Evolutionary conservation across 1,140 invertebrate species (phyloP).

Genomic region (Ooceraea biroi): DNA sequence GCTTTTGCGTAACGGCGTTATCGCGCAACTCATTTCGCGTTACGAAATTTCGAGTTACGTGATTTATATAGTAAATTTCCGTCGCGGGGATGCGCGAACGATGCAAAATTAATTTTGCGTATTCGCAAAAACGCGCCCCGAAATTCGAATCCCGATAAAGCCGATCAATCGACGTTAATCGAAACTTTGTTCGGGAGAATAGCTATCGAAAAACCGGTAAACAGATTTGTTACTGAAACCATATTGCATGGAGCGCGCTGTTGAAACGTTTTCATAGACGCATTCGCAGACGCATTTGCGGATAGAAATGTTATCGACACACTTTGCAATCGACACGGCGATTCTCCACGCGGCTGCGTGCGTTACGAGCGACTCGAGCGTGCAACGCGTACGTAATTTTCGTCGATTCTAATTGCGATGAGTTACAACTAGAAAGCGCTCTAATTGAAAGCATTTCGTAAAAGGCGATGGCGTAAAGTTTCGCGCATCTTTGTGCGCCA

Average conservation of each 20-base stretch:
- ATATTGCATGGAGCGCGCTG: not conserved
- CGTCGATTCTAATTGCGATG: slow-evolving; percentile 82
- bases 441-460: slow-evolving; percentile 84
- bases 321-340: slow-evolving; percentile 56
- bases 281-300: not conserved
- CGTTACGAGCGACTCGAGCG: slow-evolving; percentile 67
- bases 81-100: not conserved
- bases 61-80: not conserved
- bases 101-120: not conserved
- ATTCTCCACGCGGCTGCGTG: slow-evolving; percentile 70
- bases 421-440: slow-evolving; percentile 84
- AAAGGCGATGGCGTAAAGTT: slow-evolving; percentile 76
- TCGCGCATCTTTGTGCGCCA: slow-evolving; percentile 70
- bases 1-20: slow-evolving; percentile 26
- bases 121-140: not conserved
- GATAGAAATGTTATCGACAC: slow-evolving; percentile 40
- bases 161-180: not conserved
- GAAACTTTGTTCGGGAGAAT: not conserved
- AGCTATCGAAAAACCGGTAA: not conserved
- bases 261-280: not conserved
- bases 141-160: not conserved
- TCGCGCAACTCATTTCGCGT: not conserved
- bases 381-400: slow-evolving; percentile 76
- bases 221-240: slow-evolving; percentile 27
- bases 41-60: not conserved